Evolutionary conservation across 1,140 invertebrate species (phyloP).

Genomic region (Eurytemora carolleeae): DNA sequence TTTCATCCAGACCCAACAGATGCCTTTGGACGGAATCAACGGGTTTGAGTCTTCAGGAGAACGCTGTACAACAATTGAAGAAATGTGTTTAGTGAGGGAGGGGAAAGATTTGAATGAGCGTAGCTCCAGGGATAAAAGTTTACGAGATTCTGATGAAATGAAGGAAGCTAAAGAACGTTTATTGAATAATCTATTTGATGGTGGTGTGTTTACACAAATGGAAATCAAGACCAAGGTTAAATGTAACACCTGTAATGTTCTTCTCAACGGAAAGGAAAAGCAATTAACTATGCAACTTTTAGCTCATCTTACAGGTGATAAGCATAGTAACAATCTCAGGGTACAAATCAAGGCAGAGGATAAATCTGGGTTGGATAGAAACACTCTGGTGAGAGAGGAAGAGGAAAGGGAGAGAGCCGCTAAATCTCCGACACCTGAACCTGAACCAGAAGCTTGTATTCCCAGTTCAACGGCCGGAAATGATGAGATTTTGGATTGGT

Average conservation of each 20-base stretch:
- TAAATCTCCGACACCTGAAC: not conserved
- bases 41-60: not conserved
- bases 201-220: not conserved
- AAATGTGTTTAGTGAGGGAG: not conserved
- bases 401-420: not conserved
- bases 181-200: not conserved
- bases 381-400: not conserved
- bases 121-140: not conserved
- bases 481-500: not conserved
- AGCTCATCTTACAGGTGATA: not conserved
- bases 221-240: not conserved
- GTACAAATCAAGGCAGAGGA: not conserved
- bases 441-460: not conserved
- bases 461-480: not conserved
- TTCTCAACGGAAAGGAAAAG: not conserved
- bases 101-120: not conserved
- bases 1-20: not conserved
- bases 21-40: not conserved
- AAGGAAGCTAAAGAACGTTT: not conserved
- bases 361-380: not conserved
- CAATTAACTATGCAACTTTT: not conserved
- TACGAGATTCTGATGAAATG: not conserved
- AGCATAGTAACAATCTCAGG: not conserved
- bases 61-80: not conserved
- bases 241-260: not conserved